These are phyloP conservation scores for Corapipo altera DNA, from an alignment of 2,113 vertebrate species.

Conservation along the genomic window DNA sequence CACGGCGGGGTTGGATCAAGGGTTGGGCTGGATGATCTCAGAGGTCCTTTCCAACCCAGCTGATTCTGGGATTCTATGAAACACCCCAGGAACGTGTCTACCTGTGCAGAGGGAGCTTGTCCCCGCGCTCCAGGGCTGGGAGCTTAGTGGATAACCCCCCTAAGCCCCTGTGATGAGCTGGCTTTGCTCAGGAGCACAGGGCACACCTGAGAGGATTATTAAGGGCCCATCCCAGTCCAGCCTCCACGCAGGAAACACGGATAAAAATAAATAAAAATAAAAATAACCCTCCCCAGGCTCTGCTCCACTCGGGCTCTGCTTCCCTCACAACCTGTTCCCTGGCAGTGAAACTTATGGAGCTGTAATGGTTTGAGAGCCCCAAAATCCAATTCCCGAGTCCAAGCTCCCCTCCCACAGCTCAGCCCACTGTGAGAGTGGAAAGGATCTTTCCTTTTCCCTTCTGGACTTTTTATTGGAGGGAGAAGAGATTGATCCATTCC, in stretches of 20 bases:
- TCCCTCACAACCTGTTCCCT: neutral
- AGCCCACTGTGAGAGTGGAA: too few relatives aligned
- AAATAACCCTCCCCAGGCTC: neutral
- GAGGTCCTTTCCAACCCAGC: too few relatives aligned
- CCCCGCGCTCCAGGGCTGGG: neutral
- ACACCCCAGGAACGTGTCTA: neutral
- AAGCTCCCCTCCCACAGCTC: too few relatives aligned
- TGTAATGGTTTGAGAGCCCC: too few relatives aligned
- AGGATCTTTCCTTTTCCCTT: too few relatives aligned
- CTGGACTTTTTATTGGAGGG: too few relatives aligned
- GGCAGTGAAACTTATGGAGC: rapidly evolving
- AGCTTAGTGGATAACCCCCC: conserved; percentile 2
- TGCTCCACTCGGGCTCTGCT: neutral
- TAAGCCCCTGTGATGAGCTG: conserved; percentile 12
- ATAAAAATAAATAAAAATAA: neutral
- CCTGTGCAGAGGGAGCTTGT: neutral
- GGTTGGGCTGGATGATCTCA: too few relatives aligned
- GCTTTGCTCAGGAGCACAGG: conserved; percentile 6
- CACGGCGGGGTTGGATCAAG: too few relatives aligned
- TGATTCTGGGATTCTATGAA: too few relatives aligned
- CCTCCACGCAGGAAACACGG: neutral
- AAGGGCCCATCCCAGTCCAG: neutral
- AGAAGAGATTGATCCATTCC: too few relatives aligned
- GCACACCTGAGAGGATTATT: conserved; percentile 48
- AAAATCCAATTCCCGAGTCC: too few relatives aligned